These are phyloP conservation scores for Drosophila cardini DNA, from an alignment of 1,140 invertebrate genomes.

Conservation along the genomic window DNA sequence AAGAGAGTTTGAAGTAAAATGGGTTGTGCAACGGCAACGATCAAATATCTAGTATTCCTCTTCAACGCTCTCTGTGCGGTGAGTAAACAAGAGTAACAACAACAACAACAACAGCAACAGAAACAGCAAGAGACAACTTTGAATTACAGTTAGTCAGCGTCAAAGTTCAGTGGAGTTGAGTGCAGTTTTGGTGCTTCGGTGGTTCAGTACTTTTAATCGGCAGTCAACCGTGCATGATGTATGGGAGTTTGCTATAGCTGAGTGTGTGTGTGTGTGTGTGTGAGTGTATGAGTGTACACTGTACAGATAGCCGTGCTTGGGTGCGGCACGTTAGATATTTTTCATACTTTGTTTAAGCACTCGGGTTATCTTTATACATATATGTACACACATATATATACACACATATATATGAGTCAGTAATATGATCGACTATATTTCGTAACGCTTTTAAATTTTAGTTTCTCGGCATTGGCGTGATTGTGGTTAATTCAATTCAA, in stretches of 20 bases:
- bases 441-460: constrained; percentile 22
- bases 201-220: constrained; percentile 19
- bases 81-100: constrained; percentile 51
- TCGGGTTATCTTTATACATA: neutral
- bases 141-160: constrained; percentile 27
- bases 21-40: constrained; percentile 66
- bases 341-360: neutral
- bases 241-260: neutral
- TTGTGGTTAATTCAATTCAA: constrained; percentile 54
- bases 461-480: constrained; percentile 61
- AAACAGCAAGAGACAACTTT: neutral
- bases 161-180: constrained; percentile 29
- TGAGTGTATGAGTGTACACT: too few relatives aligned
- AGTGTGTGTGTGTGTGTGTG: neutral
- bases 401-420: constrained; percentile 1
- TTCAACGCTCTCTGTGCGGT: constrained; percentile 69
- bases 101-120: too few relatives aligned
- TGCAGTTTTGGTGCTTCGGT: neutral
- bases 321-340: constrained; percentile 23
- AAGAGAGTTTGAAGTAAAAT: constrained; percentile 31
- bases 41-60: constrained; percentile 68
- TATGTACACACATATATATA: neutral
- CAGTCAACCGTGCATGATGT: constrained; percentile 37
- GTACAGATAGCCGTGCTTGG: neutral
- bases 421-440: constrained; percentile 2